Conservation (phyloP, 2,797 vertebrate genomes). For the Microhierax caerulescens region DNA sequence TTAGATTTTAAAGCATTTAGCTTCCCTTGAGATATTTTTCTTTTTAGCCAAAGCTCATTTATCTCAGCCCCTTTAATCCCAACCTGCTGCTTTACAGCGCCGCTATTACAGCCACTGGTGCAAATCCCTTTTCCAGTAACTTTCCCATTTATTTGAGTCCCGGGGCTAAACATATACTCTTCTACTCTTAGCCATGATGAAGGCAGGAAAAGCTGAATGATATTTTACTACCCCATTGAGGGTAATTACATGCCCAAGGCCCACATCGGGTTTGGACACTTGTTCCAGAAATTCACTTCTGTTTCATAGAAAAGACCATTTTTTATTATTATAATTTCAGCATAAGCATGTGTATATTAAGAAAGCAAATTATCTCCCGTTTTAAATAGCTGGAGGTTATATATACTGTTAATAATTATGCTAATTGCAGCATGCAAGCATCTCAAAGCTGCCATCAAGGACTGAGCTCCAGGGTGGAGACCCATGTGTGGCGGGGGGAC, state of each 20-base stretch:
- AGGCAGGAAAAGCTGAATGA: neutral
- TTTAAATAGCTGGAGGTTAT: neutral
- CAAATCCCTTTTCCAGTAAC: neutral
- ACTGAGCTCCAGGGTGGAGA: neutral
- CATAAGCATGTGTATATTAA: neutral
- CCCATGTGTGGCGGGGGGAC: fast-evolving
- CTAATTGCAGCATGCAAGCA: fast-evolving
- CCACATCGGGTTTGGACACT: neutral
- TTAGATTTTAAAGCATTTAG: neutral
- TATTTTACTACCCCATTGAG: neutral
- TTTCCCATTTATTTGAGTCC: neutral
- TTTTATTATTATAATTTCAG: neutral
- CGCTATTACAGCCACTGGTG: neutral
- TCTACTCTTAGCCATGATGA: neutral
- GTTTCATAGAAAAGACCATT: neutral
- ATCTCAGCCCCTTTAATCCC: neutral
- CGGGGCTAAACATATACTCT: neutral
- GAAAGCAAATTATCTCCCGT: neutral
- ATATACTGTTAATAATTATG: neutral
- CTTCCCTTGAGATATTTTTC: neutral
- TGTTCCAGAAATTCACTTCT: neutral
- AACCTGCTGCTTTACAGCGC: neutral
- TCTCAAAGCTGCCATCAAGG: neutral
- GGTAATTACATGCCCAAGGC: neutral
- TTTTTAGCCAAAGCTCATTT: neutral